Evolutionary conservation across 2,797 vertebrate genomes (phyloP), one percentile per base, ranked within the genome.

Genomic region (Ptychadena robeensis): DNA sequence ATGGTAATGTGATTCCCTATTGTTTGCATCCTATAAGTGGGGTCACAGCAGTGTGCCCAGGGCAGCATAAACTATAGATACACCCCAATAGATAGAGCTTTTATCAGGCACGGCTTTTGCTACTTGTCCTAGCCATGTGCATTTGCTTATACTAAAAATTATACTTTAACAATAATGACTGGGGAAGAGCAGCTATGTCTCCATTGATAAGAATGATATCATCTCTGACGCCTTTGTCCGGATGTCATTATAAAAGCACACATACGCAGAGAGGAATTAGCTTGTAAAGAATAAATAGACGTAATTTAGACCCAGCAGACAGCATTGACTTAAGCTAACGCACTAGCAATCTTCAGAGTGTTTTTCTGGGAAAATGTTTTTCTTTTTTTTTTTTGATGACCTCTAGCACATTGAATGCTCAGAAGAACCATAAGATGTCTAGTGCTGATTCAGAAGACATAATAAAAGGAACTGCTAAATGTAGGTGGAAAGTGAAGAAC

Each of bases 361-460:
- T 85, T 85, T 85, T 85, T 80, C 82, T 84, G 82, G 82, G 82
- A 85, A 85, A 80, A 85, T 75, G 78, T 69, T 69, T 79, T 75
- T 69, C 63, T 79, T 75, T 79, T 74, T 65, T 65, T 69, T 75
- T 80, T 28, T 63, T 63, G 64, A 69, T 85, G 82, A 85, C 82
- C 82, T 85, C 70, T 85, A 85, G 80, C 82, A 74, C 82, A 64
- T 34, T 66, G 82, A 85, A 85, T 70, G 77, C 78, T 80, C 71
- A 85, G 30, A 85, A 80, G 72, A 85, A 80, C 64, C 71, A 85
- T 85, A 85, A 75, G 73, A 85, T 65, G 82, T 73, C 78, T 70
- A 75, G 40, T 70, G 34, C 82, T 67, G 77, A 63, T 74, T 65
- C 75, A 61, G 48, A 63, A 80, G 82, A 85, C 77, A 85, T 80